Conservation (phyloP, 1,140 invertebrate species). For the Bombus balteatus region DNA sequence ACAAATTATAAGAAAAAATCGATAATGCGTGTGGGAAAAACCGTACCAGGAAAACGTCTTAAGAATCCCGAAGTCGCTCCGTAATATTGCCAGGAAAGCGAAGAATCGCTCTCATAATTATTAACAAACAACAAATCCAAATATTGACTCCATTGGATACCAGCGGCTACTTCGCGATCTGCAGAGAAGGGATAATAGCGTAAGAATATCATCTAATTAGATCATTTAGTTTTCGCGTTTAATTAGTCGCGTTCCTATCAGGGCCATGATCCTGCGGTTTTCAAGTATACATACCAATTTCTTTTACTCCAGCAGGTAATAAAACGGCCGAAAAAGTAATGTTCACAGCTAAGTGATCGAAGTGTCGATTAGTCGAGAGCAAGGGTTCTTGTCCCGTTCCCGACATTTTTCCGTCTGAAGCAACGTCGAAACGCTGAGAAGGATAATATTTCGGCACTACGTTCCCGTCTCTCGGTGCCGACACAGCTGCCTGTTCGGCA, state of each 20-base stretch:
- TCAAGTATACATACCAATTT: conserved; percentile 85
- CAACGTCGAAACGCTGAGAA: conserved; percentile 88
- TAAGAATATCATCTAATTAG: background rate
- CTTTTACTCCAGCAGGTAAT: conserved; percentile 92
- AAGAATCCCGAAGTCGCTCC: conserved; percentile 96
- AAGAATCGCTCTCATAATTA: conserved; percentile 95
- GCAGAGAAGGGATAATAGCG: conserved; percentile 19
- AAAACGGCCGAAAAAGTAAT: conserved; percentile 93
- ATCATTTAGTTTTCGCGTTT: background rate
- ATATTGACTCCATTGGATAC: conserved; percentile 95
- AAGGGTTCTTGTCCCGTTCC: conserved; percentile 87
- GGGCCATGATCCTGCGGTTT: background rate
- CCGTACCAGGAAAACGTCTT: conserved; percentile 94
- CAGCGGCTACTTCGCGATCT: conserved; percentile 92
- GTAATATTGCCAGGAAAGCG: conserved; percentile 98
- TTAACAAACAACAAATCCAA: conserved; percentile 95
- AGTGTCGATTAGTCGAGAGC: conserved; percentile 88
- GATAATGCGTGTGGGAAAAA: background rate
- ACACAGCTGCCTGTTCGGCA: conserved; percentile 91
- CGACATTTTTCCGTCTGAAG: conserved; percentile 87
- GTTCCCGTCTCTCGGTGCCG: conserved; percentile 84
- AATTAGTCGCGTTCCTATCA: background rate
- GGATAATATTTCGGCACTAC: conserved; percentile 86
- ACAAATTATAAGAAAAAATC: background rate
- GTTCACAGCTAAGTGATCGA: conserved; percentile 93